Conservation (phyloP, 2,797 vertebrate genomes). For the Acridotheres tristis region DNA sequence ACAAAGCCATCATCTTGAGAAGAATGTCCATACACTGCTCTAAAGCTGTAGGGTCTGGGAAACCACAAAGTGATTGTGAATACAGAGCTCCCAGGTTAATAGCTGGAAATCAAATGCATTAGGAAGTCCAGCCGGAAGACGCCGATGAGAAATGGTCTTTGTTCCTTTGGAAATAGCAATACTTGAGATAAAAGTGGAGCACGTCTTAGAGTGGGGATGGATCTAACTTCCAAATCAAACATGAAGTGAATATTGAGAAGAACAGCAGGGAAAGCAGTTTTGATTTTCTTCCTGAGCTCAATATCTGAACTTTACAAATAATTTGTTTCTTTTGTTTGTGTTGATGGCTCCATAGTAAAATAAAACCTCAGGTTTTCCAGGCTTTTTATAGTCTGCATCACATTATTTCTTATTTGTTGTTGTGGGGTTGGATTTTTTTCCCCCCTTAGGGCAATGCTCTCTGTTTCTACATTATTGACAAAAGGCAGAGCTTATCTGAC, state of each 20-base stretch:
- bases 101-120: conserved; percentile 72
- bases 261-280: conserved; percentile 30
- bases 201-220: conserved; percentile 17
- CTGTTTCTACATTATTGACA: not conserved
- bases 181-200: conserved; percentile 61
- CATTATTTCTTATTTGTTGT: not conserved
- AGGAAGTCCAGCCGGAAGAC: conserved; percentile 71
- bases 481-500: not conserved
- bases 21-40: not conserved
- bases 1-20: conserved; percentile 39
- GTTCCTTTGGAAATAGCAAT: conserved; percentile 60
- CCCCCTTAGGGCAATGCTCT: not conserved
- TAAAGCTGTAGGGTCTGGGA: conserved; percentile 31
- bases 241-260: conserved; percentile 58
- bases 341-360: not conserved
- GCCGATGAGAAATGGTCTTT: conserved; percentile 72
- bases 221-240: conserved; percentile 61
- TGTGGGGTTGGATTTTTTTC: not conserved
- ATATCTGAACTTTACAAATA: conserved; percentile 3
- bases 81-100: conserved; percentile 76
- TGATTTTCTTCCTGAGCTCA: not conserved
- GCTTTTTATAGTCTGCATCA: not conserved
- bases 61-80: conserved; percentile 63
- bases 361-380: not conserved
- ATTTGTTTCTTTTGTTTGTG: not conserved